Evolutionary conservation across 2,113 vertebrate species (phyloP).

Genomic region (Malurus elegans): DNA sequence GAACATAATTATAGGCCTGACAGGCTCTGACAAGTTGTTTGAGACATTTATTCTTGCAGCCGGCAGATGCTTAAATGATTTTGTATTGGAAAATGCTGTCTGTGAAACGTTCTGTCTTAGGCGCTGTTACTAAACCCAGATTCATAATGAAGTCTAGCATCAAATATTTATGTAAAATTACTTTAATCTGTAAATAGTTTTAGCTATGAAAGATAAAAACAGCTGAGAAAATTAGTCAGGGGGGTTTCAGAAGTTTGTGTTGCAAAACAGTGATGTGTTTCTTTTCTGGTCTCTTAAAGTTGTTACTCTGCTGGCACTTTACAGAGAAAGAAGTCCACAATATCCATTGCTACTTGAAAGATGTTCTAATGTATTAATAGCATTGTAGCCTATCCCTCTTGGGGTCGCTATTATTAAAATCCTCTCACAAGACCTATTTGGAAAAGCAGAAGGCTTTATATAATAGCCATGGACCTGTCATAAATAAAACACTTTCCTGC

Average conservation of each 20-base stretch:
- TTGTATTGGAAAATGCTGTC: constrained; percentile 54
- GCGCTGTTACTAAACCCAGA: background rate
- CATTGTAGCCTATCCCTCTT: background rate
- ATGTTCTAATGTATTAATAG: background rate
- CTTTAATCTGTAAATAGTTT: constrained; percentile 28
- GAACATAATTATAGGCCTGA: constrained; percentile 64
- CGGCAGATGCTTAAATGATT: constrained; percentile 47
- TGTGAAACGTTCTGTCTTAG: constrained; percentile 19
- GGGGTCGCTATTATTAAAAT: constrained; percentile 2
- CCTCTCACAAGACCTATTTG: background rate
- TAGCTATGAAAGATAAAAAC: constrained; percentile 37
- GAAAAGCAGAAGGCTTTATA: background rate
- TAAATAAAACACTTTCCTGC: background rate
- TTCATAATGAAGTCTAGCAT: constrained; percentile 29
- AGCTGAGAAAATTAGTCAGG: background rate
- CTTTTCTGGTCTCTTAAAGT: background rate
- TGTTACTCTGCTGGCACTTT: background rate
- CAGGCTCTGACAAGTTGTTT: constrained; percentile 54
- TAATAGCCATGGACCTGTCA: background rate
- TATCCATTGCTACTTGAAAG: background rate
- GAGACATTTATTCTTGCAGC: constrained; percentile 59
- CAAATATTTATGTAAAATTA: constrained; percentile 44
- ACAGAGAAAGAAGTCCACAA: background rate
- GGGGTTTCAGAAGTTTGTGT: constrained; percentile 6
- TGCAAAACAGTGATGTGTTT: background rate